Evolutionary conservation across 2,797 vertebrate genomes (phyloP).

Genomic region (Phrynocephalus guinanensis): DNA sequence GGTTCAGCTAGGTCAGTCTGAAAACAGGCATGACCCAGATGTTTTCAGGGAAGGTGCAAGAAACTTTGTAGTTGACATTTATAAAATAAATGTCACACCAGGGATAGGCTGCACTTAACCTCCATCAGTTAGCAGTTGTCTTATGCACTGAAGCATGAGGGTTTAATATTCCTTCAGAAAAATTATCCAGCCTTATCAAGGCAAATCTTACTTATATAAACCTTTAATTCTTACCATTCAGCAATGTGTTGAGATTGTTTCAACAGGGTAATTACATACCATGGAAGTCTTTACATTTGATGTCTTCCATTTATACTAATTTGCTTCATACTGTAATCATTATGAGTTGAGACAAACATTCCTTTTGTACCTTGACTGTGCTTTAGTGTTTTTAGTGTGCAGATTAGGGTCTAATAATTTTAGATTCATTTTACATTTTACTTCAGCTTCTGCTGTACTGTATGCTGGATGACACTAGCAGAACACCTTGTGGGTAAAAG

Average conservation of each 20-base stretch:
- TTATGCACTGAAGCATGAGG: constrained; percentile 40
- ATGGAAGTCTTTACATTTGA: not conserved
- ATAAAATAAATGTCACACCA: constrained; percentile 43
- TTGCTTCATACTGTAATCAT: not conserved
- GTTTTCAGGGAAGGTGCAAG: constrained; percentile 42
- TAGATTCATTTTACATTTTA: not conserved
- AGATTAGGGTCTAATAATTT: not conserved
- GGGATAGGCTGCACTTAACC: constrained; percentile 37
- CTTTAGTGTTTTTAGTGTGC: not conserved
- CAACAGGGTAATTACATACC: not conserved
- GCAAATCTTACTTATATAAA: constrained; percentile 14
- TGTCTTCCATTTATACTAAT: constrained; percentile 13
- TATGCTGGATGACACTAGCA: not conserved
- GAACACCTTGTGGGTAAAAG: not conserved
- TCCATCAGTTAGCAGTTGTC: constrained; percentile 42
- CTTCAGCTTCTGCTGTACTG: not conserved
- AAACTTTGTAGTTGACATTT: constrained; percentile 43
- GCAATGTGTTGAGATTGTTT: not conserved
- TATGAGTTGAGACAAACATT: not conserved
- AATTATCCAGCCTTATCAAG: constrained; percentile 26
- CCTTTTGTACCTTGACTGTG: not conserved
- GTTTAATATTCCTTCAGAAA: constrained; percentile 41
- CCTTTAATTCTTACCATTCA: constrained; percentile 23
- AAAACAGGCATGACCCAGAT: constrained; percentile 32
- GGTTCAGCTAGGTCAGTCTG: constrained; percentile 24